phyloP scores from a whole-genome alignment of 53 echinoderm and acorn worm genomes.

The Stichopus horrens region DNA sequence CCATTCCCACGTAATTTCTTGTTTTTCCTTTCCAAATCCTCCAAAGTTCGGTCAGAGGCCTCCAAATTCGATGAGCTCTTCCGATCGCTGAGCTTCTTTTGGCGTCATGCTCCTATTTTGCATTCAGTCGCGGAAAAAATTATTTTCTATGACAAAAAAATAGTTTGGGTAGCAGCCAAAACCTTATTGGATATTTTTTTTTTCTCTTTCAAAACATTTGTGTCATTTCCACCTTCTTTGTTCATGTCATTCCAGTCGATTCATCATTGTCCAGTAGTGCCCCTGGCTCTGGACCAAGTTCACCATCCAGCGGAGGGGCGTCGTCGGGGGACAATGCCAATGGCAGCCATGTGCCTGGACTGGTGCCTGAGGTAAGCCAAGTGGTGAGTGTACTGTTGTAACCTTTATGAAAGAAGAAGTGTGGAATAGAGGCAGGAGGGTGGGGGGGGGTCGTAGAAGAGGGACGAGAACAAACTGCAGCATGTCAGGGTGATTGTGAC shows the following conservation, averaged over 20 bases:
- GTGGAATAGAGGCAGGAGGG: background rate
- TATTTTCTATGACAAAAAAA: background rate
- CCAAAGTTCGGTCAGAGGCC: background rate
- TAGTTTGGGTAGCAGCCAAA: background rate
- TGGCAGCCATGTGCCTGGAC: constrained; percentile 60
- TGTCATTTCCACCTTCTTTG: background rate
- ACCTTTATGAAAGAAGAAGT: background rate
- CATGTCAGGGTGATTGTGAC: no score
- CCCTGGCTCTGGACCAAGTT: constrained; percentile 97
- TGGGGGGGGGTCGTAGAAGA: background rate
- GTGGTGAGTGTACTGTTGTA: background rate
- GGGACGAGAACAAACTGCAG: background rate
- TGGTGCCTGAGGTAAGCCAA: constrained; percentile 73
- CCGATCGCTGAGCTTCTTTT: background rate
- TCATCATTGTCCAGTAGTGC: constrained; percentile 92
- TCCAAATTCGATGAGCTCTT: background rate
- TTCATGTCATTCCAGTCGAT: constrained; percentile 64
- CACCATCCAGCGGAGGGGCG: constrained; percentile 80
- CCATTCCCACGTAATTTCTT: background rate
- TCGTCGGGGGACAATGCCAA: constrained; percentile 73
- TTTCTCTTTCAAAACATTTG: background rate
- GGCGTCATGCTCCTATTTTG: background rate
- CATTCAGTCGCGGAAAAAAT: background rate
- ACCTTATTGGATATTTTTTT: background rate
- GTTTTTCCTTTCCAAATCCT: background rate